Evolutionary conservation across 2,888 invertebrate genomes (phyloP).

Genomic region (Amiota minor): DNA sequence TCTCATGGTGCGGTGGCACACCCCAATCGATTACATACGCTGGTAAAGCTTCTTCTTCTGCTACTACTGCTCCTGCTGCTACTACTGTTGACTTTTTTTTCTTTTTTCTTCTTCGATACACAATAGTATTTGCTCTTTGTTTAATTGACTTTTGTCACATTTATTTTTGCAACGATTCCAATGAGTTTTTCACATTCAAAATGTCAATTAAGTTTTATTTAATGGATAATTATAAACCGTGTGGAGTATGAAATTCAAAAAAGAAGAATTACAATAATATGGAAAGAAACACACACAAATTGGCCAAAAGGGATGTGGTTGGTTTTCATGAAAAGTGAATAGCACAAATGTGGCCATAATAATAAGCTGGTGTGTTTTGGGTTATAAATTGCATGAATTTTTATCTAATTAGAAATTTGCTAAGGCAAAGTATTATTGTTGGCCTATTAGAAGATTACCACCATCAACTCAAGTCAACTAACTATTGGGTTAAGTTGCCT

Average conservation of each 20-base stretch:
- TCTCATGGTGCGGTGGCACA: background rate
- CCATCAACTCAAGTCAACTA: background rate
- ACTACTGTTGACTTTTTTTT: constrained; percentile 38
- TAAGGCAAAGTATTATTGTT: constrained; percentile 39
- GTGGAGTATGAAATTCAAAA: background rate
- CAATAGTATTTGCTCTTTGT: constrained; percentile 34
- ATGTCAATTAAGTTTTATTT: constrained; percentile 69
- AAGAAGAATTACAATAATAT: background rate
- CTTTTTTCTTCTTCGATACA: constrained; percentile 14
- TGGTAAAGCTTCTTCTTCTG: too few species aligned
- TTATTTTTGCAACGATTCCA: constrained; percentile 29
- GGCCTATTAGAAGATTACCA: constrained; percentile 44
- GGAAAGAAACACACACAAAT: background rate
- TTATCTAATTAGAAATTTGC: constrained; percentile 62
- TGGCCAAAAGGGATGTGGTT: background rate
- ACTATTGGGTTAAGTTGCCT: constrained; percentile 40
- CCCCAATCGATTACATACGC: too few species aligned
- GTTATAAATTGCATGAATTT: constrained; percentile 44
- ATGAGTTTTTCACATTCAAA: constrained; percentile 48
- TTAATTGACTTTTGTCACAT: constrained; percentile 62
- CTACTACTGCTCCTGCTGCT: constrained; percentile 22
- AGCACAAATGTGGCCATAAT: background rate
- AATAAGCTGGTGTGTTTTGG: background rate
- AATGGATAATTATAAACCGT: constrained; percentile 57
- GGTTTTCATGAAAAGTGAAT: background rate